Percentiles rank a stretch among this genome's conserved stretches.
phyloP scores from a whole-genome alignment of 2,797 vertebrate genomes.

The Echeneis naucrates region DNA sequence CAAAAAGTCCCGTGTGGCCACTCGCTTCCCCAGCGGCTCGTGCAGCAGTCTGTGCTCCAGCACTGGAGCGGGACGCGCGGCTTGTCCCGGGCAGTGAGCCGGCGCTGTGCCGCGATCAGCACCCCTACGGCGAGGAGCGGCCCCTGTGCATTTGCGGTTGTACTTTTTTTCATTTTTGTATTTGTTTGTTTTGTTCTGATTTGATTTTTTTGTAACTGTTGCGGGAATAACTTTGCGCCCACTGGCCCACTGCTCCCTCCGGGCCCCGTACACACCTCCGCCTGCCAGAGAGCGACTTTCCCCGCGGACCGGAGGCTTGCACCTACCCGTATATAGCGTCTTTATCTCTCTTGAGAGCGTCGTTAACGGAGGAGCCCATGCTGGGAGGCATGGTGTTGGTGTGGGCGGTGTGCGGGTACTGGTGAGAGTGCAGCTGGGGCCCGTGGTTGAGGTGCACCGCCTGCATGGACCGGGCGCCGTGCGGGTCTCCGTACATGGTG shows the following conservation, averaged over 20 bases:
- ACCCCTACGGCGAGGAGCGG: too few species aligned
- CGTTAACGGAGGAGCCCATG: constrained; percentile 99
- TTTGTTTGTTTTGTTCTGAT: too few species aligned
- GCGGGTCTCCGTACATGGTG: constrained; percentile 99
- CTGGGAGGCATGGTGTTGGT: constrained; percentile 97
- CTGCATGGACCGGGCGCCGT: constrained; percentile 97
- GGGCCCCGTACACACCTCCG: constrained; percentile 44
- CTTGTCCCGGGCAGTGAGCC: constrained; percentile 23
- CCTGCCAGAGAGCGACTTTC: constrained; percentile 21
- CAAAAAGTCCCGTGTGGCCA: constrained; percentile 9
- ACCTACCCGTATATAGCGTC: constrained; percentile 99
- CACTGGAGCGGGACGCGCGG: constrained; percentile 16
- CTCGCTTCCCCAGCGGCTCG: constrained; percentile 21
- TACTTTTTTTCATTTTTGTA: too few species aligned
- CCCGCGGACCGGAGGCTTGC: constrained; percentile 51
- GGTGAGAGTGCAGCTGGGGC: constrained; percentile 96
- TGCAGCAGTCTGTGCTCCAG: constrained; percentile 29
- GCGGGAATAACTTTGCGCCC: constrained; percentile 28
- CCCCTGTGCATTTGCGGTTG: too few species aligned
- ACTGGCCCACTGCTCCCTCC: constrained; percentile 33
- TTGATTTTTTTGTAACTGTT: too few species aligned
- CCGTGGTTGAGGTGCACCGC: constrained; percentile 98
- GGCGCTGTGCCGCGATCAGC: neutral
- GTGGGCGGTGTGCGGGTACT: constrained; percentile 97
- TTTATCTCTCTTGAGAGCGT: constrained; percentile 99